Conservation (phyloP, 2,113 vertebrate genomes). For the Danio rerio region DNA sequence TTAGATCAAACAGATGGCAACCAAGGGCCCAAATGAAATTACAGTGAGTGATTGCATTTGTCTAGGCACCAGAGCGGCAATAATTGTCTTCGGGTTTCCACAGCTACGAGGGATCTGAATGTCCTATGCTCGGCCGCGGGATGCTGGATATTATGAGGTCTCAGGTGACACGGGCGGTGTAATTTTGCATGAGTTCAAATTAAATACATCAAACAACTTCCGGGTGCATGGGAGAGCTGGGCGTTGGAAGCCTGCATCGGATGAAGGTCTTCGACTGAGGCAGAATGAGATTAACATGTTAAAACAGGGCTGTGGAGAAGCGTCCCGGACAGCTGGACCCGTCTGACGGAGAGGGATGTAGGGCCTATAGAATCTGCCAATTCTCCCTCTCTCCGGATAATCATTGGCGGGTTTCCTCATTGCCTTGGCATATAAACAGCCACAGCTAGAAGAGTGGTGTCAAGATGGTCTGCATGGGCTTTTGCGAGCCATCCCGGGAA, state of each 20-base stretch:
- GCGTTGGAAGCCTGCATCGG: not conserved
- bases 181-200: constrained; percentile 38
- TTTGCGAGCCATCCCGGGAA: not conserved
- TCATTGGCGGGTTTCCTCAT: constrained; percentile 25
- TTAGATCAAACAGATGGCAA: constrained; percentile 70
- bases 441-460: constrained; percentile 17
- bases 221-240: constrained; percentile 27
- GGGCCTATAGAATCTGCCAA: not conserved
- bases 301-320: constrained; percentile 25
- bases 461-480: not conserved
- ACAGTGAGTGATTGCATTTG: constrained; percentile 73
- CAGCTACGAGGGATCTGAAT: not conserved
- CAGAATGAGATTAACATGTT: constrained; percentile 35
- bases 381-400: not conserved
- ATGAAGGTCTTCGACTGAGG: not conserved
- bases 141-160: constrained; percentile 28
- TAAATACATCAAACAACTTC: constrained; percentile 31
- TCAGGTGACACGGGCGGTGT: constrained; percentile 36
- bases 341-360: constrained; percentile 22
- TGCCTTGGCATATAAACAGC: not conserved
- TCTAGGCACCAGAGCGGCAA: constrained; percentile 69
- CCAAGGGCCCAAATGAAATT: constrained; percentile 73
- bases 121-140: constrained; percentile 11
- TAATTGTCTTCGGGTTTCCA: constrained; percentile 56
- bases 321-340: constrained; percentile 26